Conservation (phyloP, 2,888 invertebrate genomes). For the Steromphala cineraria region DNA sequence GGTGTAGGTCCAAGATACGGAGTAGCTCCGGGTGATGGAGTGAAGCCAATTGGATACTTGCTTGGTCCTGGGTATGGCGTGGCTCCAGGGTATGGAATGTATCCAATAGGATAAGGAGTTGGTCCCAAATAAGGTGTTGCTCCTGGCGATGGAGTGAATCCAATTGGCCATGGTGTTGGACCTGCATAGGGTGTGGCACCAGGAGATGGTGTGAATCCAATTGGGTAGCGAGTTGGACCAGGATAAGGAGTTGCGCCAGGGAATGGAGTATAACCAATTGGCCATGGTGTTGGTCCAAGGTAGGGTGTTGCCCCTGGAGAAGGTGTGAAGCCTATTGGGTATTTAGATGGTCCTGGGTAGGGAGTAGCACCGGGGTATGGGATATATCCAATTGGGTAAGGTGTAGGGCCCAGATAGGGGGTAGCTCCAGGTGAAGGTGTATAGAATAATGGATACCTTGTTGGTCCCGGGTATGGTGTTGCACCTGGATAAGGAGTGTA, state of each 20-base stretch:
- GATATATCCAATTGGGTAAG: not conserved
- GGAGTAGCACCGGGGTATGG: not conserved
- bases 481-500: slow-evolving; percentile 8
- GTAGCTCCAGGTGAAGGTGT: not conserved
- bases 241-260: not conserved
- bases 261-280: not conserved
- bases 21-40: not conserved
- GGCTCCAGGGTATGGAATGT: not conserved
- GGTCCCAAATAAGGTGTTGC: not conserved
- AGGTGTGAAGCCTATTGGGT: not conserved
- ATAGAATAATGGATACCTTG: slow-evolving; percentile 12
- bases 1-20: not conserved
- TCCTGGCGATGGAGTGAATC: not conserved
- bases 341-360: not conserved
- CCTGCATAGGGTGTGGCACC: not conserved
- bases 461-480: slow-evolving; percentile 34
- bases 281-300: not conserved
- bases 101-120: not conserved
- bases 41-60: not conserved
- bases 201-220: not conserved
- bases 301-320: not conserved
- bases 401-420: not conserved
- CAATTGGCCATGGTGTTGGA: not conserved
- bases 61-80: not conserved
- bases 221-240: not conserved